Evolutionary conservation across 2,797 vertebrate genomes (phyloP).

Genomic region (Myotis vivesi): DNA sequence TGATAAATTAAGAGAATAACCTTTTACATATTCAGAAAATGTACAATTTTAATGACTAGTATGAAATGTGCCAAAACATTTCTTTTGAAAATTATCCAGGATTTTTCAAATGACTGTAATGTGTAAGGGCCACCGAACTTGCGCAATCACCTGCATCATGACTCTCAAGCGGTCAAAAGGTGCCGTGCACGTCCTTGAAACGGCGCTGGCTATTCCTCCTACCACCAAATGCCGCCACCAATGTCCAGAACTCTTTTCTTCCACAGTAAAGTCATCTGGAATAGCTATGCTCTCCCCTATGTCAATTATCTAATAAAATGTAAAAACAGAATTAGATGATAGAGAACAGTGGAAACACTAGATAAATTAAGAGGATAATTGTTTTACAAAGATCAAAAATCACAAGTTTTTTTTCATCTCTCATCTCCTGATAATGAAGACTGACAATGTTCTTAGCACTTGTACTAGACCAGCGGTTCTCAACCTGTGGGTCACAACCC

Average conservation of each 20-base stretch:
- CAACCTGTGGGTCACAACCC: too few relatives aligned
- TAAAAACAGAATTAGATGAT: conserved; percentile 36
- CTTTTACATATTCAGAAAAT: neutral
- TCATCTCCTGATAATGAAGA: neutral
- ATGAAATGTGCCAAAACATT: neutral
- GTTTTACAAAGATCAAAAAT: neutral
- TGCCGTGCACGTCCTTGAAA: conserved; percentile 92
- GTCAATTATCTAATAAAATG: conserved; percentile 88
- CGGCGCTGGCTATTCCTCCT: conserved; percentile 90
- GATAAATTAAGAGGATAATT: neutral
- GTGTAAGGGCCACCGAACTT: neutral
- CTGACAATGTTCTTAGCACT: neutral
- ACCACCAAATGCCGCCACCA: conserved; percentile 93
- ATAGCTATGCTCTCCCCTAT: conserved; percentile 93
- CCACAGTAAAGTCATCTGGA: conserved; percentile 93
- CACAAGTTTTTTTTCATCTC: neutral
- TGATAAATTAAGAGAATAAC: neutral
- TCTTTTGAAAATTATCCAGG: neutral
- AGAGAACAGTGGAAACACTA: neutral
- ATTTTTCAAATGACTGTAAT: neutral
- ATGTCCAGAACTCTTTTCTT: conserved; percentile 90
- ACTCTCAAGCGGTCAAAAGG: conserved; percentile 93
- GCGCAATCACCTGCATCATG: conserved; percentile 91
- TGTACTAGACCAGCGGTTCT: too few relatives aligned
- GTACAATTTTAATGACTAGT: neutral